Percentiles rank a stretch among this genome's conserved stretches.
These are phyloP conservation scores for Ladona fulva DNA, from an alignment of 1,140 invertebrate species.

Conservation along the genomic window DNA sequence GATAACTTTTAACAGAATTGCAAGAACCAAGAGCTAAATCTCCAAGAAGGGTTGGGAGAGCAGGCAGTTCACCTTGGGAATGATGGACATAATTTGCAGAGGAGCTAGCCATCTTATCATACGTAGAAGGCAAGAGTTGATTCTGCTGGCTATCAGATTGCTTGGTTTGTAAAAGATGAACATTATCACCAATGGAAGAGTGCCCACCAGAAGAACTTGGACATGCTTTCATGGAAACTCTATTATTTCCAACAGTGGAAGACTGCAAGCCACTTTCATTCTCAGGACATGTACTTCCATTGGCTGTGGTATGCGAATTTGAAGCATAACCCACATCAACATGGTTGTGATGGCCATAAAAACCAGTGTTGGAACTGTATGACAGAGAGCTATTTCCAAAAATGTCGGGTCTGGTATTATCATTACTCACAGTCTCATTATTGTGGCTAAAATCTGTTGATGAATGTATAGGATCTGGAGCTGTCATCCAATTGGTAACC, in stretches of 20 bases:
- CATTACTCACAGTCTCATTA: not conserved
- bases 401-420: not conserved
- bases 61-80: not conserved
- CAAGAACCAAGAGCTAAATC: conserved; percentile 46
- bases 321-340: not conserved
- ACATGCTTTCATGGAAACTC: not conserved
- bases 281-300: not conserved
- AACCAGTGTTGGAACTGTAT: not conserved
- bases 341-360: not conserved
- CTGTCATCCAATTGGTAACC: not conserved
- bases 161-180: not conserved
- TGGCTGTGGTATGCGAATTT: not conserved
- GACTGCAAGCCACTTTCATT: not conserved
- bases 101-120: not conserved
- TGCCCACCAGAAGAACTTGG: not conserved
- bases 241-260: not conserved
- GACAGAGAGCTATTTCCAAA: not conserved
- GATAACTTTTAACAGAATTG: not conserved
- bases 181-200: not conserved
- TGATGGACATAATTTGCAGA: not conserved
- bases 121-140: not conserved
- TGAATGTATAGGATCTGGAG: not conserved
- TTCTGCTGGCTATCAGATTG: not conserved
- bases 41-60: conserved; percentile 47
- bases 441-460: not conserved